Evolutionary conservation across 2,113 vertebrate genomes (phyloP), one percentile per base, ranked within the genome.

Genomic region (Indri indri): DNA sequence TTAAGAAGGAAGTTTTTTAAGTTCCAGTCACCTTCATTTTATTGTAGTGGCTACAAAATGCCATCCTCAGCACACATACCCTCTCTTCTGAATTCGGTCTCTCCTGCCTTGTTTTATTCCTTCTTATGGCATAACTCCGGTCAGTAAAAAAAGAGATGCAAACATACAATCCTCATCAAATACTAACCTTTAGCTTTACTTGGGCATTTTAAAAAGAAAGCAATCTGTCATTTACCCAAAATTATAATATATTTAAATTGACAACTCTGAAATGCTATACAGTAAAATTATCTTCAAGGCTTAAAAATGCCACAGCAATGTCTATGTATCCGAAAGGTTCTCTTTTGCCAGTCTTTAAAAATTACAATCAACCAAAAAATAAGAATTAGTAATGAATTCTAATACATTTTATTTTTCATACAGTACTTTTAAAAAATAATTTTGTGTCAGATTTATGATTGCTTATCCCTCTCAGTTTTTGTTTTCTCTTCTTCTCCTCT

Each of bases 371-470:
- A 74, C 6, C 47, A 94, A 79, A 23, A 77, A 87, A 87, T 34
- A 45, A 66, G 30, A 5, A 47, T 76, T 76, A 13, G 18, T 87
- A 81, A 52, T 54, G 30, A 96, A 90, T 81, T 85, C 47, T 90
- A 25, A 18, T 74, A n/a, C 34, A 27, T 10, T 79, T 80, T 88
- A 47, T 47, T 95, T 88, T 86, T 52, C 32, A 42, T 65, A 50
- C 17, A n/a, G 14, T 20, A 45, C 9, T 71, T 61, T 85, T 40
- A 14, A 70, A 87, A 95, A 70, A 50, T 80, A 73, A 68, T 54
- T 94, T 91, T 82, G 14, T 76, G n/a, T 93, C 65, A 30, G 45
- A 71, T 90, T 91, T 87, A 84, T 61, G 76, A 71, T 34, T 65
- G 32, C 52, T 30, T 30, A 57, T 83, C 79, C 71, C 59, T 86